Evolutionary conservation across 2,113 vertebrate genomes (phyloP), one percentile per base, ranked within the genome.

Genomic region (Syngnathus typhle): DNA sequence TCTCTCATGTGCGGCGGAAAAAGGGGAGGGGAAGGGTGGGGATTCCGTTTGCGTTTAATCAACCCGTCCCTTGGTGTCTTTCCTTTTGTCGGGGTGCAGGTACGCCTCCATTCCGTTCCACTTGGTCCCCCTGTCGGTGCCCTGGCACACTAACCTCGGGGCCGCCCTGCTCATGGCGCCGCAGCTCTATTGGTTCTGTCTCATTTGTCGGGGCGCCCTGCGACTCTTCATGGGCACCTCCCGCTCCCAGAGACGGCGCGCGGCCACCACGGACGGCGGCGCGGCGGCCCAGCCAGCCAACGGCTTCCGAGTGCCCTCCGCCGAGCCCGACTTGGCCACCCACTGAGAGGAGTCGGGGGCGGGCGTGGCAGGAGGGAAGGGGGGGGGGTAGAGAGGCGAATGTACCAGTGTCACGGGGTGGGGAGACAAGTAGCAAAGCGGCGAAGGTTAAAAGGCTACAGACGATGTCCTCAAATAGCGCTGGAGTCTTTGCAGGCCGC

Each of bases 101-200:
- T 93, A 94, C 1, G 91, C 90, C 0, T 94, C 93, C 27, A 91
- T 96, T 59, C 92, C 94, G 2, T 82, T 95, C 77, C 88, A 90
- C 78, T 83, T 89, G 19, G 94, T 96, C 32, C 94, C 94, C 2
- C 77, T 92, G 38, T 76, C 84, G 4, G 85, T 96, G 64, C 92
- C 94, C 0, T 91, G 88, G 70, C 89, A 93, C 72, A 89, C 90
- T 90, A 95, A 96, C 88, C 73, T 94, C 10, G 94, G 93, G 0
- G 92, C 94, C 0, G 90, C 90, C 11, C 82, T 95, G 75, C 94
- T 95, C 72, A 92, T 95, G 79, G 94, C 93, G 0, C 94, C 94
- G 0, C 94, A 96, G 88, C 85, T 96, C 82, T 96, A 96, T 87
- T 96, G 94, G 94, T 95, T 95, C 83, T 93, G 90, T 73, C 92